These are phyloP conservation scores for Lytechinus variegatus DNA, from an alignment of 35 echinoderm and acorn worm genomes.

Conservation along the genomic window DNA sequence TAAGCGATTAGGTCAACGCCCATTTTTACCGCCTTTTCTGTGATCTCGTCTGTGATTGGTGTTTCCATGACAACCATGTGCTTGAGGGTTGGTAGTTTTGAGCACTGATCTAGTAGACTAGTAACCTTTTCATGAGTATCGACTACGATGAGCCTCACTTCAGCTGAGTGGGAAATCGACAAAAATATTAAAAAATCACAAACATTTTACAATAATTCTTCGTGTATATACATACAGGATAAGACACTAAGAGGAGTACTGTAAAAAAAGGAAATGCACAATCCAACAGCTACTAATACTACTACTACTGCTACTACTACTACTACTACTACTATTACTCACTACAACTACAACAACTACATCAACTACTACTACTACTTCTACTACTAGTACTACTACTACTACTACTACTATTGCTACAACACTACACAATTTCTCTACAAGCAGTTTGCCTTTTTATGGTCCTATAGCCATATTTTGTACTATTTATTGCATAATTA, in stretches of 20 bases:
- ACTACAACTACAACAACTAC: no score
- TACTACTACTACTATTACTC: no score
- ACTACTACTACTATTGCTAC: no score
- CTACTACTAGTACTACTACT: no score
- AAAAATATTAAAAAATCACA: background rate
- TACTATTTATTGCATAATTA: no score
- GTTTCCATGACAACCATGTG: constrained; percentile 74
- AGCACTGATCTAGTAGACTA: constrained; percentile 53
- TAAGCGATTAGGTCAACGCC: constrained; percentile 65
- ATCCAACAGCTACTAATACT: background rate
- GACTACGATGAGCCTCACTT: constrained; percentile 65
- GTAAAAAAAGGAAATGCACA: no score
- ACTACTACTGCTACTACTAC: background rate
- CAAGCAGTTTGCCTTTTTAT: no score
- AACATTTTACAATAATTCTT: background rate
- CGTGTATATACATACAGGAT: no score
- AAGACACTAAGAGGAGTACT: no score
- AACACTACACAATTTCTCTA: no score
- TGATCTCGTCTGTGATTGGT: constrained; percentile 56
- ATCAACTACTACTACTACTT: no score
- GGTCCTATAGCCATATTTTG: no score
- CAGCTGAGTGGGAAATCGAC: constrained; percentile 53
- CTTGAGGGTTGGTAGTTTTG: constrained; percentile 56
- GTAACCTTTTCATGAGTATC: constrained; percentile 72
- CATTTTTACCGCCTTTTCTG: constrained; percentile 29